Conservation (phyloP, 1,140 invertebrate species). For the Drosophila subobscura region DNA sequence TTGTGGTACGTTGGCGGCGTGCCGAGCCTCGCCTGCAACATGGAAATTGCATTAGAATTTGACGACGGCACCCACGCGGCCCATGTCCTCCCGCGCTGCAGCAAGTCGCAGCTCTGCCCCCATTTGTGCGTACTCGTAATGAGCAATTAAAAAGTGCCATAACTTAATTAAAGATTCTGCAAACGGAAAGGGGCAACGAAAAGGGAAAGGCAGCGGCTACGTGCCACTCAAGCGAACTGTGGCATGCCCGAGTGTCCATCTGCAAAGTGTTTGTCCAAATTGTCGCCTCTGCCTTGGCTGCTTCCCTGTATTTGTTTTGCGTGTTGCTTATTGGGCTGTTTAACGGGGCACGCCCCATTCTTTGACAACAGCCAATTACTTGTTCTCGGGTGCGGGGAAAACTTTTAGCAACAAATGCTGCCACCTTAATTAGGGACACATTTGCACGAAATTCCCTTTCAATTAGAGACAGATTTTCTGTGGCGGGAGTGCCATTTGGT, state of each 20-base stretch:
- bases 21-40: conserved; percentile 41
- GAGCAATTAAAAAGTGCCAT: conserved; percentile 65
- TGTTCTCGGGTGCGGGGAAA: conserved; percentile 17
- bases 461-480: conserved; percentile 54
- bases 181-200: background rate
- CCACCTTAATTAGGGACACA: conserved; percentile 66
- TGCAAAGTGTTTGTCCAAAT: conserved; percentile 18
- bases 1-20: conserved; percentile 18
- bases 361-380: conserved; percentile 72
- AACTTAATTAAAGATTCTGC: conserved; percentile 65
- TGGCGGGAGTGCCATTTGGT: conserved; percentile 10
- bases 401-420: conserved; percentile 53
- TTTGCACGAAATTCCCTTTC: conserved; percentile 62
- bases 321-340: conserved; percentile 42
- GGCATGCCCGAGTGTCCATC: conserved; percentile 10
- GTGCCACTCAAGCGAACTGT: conserved; percentile 3
- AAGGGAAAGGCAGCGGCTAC: background rate
- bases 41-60: conserved; percentile 67
- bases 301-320: conserved; percentile 12
- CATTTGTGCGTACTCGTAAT: conserved; percentile 49
- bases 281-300: conserved; percentile 12
- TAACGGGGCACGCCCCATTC: conserved; percentile 37
- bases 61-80: conserved; percentile 22
- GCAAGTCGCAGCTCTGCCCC: background rate
- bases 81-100: background rate